Percentiles rank a stretch among this genome's conserved stretches.
Conservation (phyloP, 2,113 vertebrate genomes). For the Nesogale talazaci region DNA sequence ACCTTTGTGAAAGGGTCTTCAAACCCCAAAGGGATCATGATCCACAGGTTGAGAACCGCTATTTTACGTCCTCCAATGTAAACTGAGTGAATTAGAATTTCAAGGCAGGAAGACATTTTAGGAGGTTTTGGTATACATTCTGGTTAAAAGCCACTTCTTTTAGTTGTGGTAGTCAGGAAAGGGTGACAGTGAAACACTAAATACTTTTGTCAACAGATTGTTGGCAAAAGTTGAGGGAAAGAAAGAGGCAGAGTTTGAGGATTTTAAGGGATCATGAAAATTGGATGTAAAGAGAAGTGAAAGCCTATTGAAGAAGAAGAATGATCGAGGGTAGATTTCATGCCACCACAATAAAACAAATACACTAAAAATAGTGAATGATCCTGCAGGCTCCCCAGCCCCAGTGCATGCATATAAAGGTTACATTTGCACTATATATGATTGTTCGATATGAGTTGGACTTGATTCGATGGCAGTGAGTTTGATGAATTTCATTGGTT, state of each 20-base stretch:
- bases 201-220: background rate
- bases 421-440: no score
- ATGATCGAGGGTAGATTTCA: background rate
- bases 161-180: background rate
- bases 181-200: constrained; percentile 26
- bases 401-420: no score
- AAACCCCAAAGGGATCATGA: no score
- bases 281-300: background rate
- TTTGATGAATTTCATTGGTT: no score
- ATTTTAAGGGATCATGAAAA: background rate
- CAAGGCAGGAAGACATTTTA: constrained; percentile 16
- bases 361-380: no score
- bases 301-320: background rate
- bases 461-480: no score
- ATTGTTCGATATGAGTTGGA: no score
- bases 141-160: constrained; percentile 55
- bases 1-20: no score
- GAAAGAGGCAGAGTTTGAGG: constrained; percentile 10
- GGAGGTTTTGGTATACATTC: background rate
- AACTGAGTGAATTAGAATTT: constrained; percentile 38
- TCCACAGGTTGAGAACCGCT: no score
- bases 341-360: no score
- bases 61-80: background rate
- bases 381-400: no score
- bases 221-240: constrained; percentile 14